A percentile compares a stretch with the other conserved stretches of the same genome.
Evolutionary conservation across 2,888 invertebrate species (phyloP).

Genomic region (Heliconius cydno): DNA sequence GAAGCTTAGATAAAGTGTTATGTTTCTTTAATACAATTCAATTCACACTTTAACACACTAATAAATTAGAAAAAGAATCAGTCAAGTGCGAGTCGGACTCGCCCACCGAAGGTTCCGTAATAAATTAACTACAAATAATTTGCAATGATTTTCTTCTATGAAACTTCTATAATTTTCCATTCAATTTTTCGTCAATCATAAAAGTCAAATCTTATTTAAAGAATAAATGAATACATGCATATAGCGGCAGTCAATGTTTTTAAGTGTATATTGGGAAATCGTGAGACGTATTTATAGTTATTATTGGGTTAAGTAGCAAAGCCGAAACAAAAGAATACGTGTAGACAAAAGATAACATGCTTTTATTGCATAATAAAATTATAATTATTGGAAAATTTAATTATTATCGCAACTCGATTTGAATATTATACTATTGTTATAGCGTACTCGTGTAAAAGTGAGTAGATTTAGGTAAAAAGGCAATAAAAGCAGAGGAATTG

Average conservation of each 20-base stretch:
- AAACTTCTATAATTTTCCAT: no score
- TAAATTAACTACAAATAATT: no score
- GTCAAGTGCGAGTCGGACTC: no score
- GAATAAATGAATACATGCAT: neutral
- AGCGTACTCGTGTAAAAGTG: no score
- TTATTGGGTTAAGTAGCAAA: neutral
- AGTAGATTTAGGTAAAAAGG: no score
- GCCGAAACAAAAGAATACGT: neutral
- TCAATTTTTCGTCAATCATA: no score
- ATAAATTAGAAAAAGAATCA: no score
- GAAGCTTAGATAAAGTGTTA: constrained; percentile 1
- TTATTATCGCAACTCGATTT: neutral
- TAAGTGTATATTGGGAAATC: neutral
- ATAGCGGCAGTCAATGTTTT: no score
- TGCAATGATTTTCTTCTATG: no score
- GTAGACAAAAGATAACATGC: neutral
- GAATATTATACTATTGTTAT: neutral
- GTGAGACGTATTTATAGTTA: neutral
- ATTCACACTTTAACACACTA: no score
- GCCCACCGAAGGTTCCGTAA: no score
- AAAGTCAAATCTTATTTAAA: neutral
- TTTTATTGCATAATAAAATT: neutral
- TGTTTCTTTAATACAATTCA: neutral
- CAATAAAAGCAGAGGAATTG: no score
- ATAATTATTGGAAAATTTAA: constrained; percentile 5